These are phyloP conservation scores for Ammodytes dubius DNA, from an alignment of 2,113 vertebrate species.

Conservation along the genomic window DNA sequence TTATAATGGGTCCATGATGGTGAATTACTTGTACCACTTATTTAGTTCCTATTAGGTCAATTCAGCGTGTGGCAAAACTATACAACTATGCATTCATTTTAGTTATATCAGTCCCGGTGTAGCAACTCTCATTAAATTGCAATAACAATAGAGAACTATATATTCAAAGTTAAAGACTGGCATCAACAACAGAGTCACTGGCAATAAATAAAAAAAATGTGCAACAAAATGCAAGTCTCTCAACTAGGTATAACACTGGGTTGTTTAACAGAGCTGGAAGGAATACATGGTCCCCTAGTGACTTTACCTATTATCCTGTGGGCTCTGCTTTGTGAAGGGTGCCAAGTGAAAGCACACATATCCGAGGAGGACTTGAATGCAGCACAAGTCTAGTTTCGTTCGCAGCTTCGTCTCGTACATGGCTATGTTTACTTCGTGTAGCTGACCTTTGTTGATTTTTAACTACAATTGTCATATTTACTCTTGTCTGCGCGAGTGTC, in stretches of 20 bases:
- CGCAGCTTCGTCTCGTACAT: fast-evolving
- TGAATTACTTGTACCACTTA: not conserved
- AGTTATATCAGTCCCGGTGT: too few relatives aligned
- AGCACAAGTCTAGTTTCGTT: not conserved
- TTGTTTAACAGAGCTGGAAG: not conserved
- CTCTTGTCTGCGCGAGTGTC: fast-evolving
- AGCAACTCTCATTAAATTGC: too few relatives aligned
- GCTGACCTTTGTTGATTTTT: not conserved
- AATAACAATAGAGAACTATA: too few relatives aligned
- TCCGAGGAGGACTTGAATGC: constrained; percentile 43
- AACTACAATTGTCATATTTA: too few relatives aligned
- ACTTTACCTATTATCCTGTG: not conserved
- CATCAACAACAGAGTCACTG: not conserved
- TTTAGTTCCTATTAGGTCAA: too few relatives aligned
- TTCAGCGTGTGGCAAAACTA: not conserved
- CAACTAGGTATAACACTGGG: too few relatives aligned
- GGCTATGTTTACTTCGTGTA: not conserved
- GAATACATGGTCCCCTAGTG: not conserved
- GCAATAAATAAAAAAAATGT: not conserved
- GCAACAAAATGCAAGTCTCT: not conserved
- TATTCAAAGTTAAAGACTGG: not conserved
- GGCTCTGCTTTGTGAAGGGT: not conserved
- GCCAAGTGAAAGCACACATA: not conserved
- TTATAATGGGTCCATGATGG: not conserved
- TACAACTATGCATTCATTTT: too few relatives aligned